Base-by-base conservation (phyloP, 1,140 invertebrate species). In the Pissodes strobi region DNA sequence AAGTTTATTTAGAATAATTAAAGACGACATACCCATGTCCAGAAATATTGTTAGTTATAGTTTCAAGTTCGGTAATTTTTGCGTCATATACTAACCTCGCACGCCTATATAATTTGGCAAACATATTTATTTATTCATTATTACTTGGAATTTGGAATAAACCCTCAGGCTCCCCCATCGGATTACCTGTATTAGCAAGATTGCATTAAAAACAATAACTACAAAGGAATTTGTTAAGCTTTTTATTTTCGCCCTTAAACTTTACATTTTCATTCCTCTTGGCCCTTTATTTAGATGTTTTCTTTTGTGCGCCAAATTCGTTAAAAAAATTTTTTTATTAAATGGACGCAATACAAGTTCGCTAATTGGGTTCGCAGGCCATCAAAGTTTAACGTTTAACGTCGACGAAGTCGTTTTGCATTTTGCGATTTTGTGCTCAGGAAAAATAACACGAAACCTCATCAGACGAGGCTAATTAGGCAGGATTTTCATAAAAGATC, bases 271-370 rank as follows among this genome's bases (percentile, higher is more conserved):
- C 17, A 6, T 38, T 48, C 19, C 43, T 10, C 23, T 17, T 4
- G 21, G 58, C 18, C 39, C 25, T 43, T 38, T 62, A 51, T 62
- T 62, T 21, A 25, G 27, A 37, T 53, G 19, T 38, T 30, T 60
- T 30, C 38, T 23, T 53, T 53, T 23, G 25, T 39, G 46, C 58
- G 23, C 48, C 45, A 27, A 25, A 49, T 30, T 51, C 46, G 45
- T 61, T n/a, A n/a, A 39, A 58, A 58, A 58, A 51, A 38, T 17
- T 51, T 60, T 58, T 61, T 61, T 51, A 61, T 61, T 41, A 52
- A 52, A 61, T 30, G 45, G 22, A 37, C 46, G 45, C 34, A 61
- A 61, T 52, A 61, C 46, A 61, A 61, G 18, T 61, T 61, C 15
- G 34, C 58, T 61, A 61, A 61, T 61, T 61, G 58, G 27, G 51